Percentiles rank a stretch among this genome's conserved stretches.
phyloP scores from a whole-genome alignment of 2,888 invertebrate species.

The Sisyra terminalis region DNA sequence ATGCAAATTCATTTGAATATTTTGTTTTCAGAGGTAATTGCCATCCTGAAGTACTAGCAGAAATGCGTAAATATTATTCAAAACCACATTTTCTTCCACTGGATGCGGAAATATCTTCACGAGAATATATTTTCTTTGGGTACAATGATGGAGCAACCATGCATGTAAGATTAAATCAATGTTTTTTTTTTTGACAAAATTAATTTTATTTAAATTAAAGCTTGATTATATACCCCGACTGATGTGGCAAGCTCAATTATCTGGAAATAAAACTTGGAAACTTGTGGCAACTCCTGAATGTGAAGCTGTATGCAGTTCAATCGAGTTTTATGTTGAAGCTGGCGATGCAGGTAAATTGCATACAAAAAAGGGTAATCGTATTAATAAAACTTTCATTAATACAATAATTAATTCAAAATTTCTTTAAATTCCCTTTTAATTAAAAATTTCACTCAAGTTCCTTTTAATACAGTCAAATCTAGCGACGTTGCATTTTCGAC shows the following conservation, averaged over 20 bases:
- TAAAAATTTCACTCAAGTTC: too few relatives aligned
- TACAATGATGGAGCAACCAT: slow-evolving; percentile 79
- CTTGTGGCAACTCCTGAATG: slow-evolving; percentile 78
- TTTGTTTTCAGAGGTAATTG: slow-evolving; percentile 58
- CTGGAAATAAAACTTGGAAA: slow-evolving; percentile 72
- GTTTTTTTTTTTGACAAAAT: background rate
- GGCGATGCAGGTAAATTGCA: slow-evolving; percentile 65
- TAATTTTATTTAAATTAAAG: slow-evolving; percentile 31
- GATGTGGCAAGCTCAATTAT: slow-evolving; percentile 88
- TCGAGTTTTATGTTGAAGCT: slow-evolving; percentile 64
- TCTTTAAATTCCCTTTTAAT: too few relatives aligned
- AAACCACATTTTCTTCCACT: slow-evolving; percentile 74
- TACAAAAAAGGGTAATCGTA: background rate
- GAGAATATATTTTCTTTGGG: slow-evolving; percentile 86
- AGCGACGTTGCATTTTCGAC: too few relatives aligned
- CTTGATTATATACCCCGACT: slow-evolving; percentile 79
- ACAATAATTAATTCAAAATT: slow-evolving; percentile 6
- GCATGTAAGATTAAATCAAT: slow-evolving; percentile 48
- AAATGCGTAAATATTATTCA: slow-evolving; percentile 59
- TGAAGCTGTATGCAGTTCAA: slow-evolving; percentile 52
- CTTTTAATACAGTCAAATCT: too few relatives aligned
- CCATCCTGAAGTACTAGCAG: slow-evolving; percentile 57
- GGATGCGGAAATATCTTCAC: slow-evolving; percentile 74
- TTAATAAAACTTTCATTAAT: slow-evolving; percentile 4
- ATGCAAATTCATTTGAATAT: slow-evolving; percentile 3